Base-by-base conservation (phyloP, 2,797 vertebrate species). In the Bradypodion pumilum region DNA sequence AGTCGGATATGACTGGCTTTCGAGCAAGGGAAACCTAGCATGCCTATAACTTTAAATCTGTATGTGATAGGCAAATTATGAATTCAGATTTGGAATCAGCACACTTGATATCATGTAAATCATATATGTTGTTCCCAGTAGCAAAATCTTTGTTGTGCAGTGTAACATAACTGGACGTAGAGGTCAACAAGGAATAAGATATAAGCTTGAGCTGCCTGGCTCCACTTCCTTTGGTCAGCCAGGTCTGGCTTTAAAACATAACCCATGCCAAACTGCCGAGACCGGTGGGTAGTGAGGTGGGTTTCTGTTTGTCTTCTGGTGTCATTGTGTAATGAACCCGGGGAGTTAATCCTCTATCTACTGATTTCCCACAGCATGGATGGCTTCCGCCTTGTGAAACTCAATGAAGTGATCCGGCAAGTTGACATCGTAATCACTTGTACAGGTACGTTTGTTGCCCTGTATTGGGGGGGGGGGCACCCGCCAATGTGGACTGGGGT, bases 341-440 rank as follows among this genome's bases (percentile, higher is more conserved):
- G n/a, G n/a, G n/a, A n/a, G n/a, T n/a, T 0, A 7, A 4, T 8
- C 27, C 0, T 4, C 46, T 35, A 0, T 78, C 56, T 62, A 21
- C 46, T 63, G 86, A 32, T 81, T 68, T 87, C 81, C 72, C 83
- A 8, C 88, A 97, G 96, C 92, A 97, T 97, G 96, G 96, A 97
- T 32, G 96, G 96, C 3, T 97, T 97, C 91, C 91, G 96, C 59
- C 95, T 97, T 1, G 96, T 97, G 88, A 97, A 97, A 85, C 93
- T 97, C 85, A 97, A 96, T 1, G 98, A 99, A 79, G 98, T 99
- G 92, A 98, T 99, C 94, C 96, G 98, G 91, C 98, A 99, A 91
- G 98, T 99, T 42, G 98, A 99, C 94, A 99, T 99, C 15, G 97
- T 99, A 94, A 99, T 99, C 95, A 99, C 98, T 92, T 99, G 98